A percentile compares a stretch with the other conserved stretches of the same genome.
Conservation (phyloP, 1,140 invertebrate genomes). For the Leptinotarsa defecta region DNA sequence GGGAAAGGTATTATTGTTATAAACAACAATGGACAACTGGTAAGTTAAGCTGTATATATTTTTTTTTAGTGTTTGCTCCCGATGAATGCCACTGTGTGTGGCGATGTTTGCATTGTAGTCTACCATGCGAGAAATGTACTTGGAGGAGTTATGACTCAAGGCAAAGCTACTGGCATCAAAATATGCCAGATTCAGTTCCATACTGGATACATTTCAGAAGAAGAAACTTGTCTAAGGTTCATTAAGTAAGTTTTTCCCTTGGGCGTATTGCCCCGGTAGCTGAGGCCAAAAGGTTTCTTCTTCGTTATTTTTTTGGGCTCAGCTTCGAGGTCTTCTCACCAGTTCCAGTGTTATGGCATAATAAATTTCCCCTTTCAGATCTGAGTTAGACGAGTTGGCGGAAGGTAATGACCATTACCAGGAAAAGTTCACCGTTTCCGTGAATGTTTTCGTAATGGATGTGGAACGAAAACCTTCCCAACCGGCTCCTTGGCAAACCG, state of each 20-base stretch:
- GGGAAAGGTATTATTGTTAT: slow-evolving; percentile 65
- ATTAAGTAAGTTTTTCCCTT: slow-evolving; percentile 62
- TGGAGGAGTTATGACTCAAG: slow-evolving; percentile 72
- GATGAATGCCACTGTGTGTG: slow-evolving; percentile 70
- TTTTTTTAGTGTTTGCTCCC: slow-evolving; percentile 52
- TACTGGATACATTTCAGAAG: slow-evolving; percentile 80
- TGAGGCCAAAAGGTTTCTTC: too few species aligned
- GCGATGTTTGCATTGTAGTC: slow-evolving; percentile 81
- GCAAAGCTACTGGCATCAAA: slow-evolving; percentile 82
- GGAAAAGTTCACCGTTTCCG: slow-evolving; percentile 70
- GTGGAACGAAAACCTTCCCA: slow-evolving; percentile 65
- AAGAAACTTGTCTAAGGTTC: slow-evolving; percentile 75
- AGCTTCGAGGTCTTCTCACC: too few species aligned
- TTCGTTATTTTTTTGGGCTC: too few species aligned
- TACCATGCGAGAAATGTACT: slow-evolving; percentile 88
- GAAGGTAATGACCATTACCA: slow-evolving; percentile 81
- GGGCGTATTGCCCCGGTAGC: background rate
- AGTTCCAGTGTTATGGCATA: too few species aligned
- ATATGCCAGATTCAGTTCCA: slow-evolving; percentile 88
- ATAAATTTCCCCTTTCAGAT: slow-evolving; percentile 56
- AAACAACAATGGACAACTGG: background rate
- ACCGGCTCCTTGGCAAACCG: slow-evolving; percentile 78
- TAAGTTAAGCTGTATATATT: background rate
- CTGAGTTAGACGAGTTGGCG: slow-evolving; percentile 79
- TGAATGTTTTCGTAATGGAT: slow-evolving; percentile 77